Evolutionary conservation across 2,888 invertebrate species (phyloP), one percentile per base, ranked within the genome.

Genomic region (Encarsia formosa): DNA sequence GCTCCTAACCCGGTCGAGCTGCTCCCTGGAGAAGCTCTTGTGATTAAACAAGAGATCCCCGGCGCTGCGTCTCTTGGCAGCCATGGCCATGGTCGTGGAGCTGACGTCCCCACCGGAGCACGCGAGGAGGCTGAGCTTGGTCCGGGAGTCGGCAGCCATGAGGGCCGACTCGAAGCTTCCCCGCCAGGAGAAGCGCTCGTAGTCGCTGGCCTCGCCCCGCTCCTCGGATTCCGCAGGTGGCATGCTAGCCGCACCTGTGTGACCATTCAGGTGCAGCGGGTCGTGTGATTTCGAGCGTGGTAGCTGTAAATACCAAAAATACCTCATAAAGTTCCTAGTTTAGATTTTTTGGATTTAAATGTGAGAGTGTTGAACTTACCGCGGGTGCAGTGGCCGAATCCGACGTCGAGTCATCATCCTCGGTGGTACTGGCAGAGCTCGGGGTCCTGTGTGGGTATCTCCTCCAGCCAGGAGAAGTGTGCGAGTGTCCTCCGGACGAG

Each of bases 151-250:
- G 2, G 90, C 88, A 11, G 91, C 91, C 75, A 91, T 81, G 52
- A 92, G 77, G 35, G 92, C 90, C n/a, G 91, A 91, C 71, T 92
- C 92, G 74, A 92, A 92, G 76, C 91, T 91, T 61, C 92, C 92
- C 56, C 91, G 82, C 92, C 92, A 92, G 66, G 90, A 90, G 75
- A 91, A 91, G 60, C 91, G 79, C 71, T 92, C 92, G 77, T 90
- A 86, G 69, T 91, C 91, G 78, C 90, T 91, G 47, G 87, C 85
- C 68, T 90, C 88, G 24, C 34, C 34, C 4, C 57, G 57, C 8
- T 57, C 57, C 24, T 57, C 57, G 4, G 54, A 29, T 15, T 54
- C 53, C 9, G 29, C 19, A 2, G 52, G 52, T 9, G 56, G 52
- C 49, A 52, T 52, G 18, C 59, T 63, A 2, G 58, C 56, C 1